Conservation (phyloP, 1,140 invertebrate genomes). For the Liolophura sinensis region DNA sequence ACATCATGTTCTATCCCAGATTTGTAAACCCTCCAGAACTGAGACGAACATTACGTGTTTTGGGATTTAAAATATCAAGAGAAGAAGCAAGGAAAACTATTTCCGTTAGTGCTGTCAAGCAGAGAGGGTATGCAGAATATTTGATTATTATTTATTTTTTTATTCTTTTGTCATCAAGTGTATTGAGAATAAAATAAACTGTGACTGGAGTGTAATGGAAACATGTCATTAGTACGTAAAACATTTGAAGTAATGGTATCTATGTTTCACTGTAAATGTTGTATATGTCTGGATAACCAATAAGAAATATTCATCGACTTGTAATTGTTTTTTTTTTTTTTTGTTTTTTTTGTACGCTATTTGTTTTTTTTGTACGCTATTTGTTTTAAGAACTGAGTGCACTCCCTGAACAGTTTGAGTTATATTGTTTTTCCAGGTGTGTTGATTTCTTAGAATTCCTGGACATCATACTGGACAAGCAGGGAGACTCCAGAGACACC, state of each 20-base stretch:
- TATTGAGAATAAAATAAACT: too few species aligned
- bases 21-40: constrained; percentile 43
- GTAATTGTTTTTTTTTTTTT: too few species aligned
- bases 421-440: constrained; percentile 31
- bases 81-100: constrained; percentile 45
- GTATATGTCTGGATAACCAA: too few species aligned
- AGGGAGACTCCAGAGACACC: constrained; percentile 51
- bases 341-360: too few species aligned
- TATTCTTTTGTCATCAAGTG: too few species aligned
- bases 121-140: constrained; percentile 30
- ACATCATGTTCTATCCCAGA: constrained; percentile 22
- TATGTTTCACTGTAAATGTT: too few species aligned
- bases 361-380: neutral
- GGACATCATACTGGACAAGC: constrained; percentile 54
- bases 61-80: constrained; percentile 51
- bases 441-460: constrained; percentile 55
- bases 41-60: constrained; percentile 39
- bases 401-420: neutral
- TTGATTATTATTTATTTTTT: neutral
- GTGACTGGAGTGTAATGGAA: too few species aligned
- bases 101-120: constrained; percentile 37
- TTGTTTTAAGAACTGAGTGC: neutral
- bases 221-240: too few species aligned
- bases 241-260: too few species aligned
- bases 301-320: too few species aligned